Conservation (phyloP, 2,888 invertebrate species). For the Gordius sp. region DNA sequence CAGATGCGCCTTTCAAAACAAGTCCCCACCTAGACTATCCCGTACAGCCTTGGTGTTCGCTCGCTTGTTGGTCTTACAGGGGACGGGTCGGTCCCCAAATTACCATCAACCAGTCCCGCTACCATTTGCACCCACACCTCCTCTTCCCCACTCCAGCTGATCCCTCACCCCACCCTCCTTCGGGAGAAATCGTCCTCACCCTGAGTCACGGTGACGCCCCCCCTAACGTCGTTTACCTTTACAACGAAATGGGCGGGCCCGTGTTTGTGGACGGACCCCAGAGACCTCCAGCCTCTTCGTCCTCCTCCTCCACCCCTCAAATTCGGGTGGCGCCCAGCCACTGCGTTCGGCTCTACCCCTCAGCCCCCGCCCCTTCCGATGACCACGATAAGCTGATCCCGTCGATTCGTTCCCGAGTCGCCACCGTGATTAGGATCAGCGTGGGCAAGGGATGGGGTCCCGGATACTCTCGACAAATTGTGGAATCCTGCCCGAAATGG, state of each 20-base stretch:
- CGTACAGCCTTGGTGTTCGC: too few species aligned
- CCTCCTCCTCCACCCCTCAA: not conserved
- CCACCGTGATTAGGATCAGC: not conserved
- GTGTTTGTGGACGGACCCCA: not conserved
- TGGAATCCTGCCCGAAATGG: conserved; percentile 2
- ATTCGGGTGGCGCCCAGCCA: not conserved
- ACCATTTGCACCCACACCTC: too few species aligned
- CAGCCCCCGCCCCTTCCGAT: not conserved
- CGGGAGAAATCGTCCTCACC: too few species aligned
- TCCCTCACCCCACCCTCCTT: too few species aligned
- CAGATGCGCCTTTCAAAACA: too few species aligned
- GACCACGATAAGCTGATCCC: not conserved
- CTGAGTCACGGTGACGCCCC: too few species aligned
- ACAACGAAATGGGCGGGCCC: not conserved
- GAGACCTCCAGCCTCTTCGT: not conserved
- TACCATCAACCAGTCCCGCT: too few species aligned
- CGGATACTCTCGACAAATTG: not conserved
- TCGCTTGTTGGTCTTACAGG: too few species aligned
- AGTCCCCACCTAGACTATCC: too few species aligned
- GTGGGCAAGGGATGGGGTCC: not conserved
- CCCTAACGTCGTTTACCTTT: not conserved
- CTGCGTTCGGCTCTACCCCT: not conserved
- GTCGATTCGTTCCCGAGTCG: not conserved
- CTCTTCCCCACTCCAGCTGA: too few species aligned
- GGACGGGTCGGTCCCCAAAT: too few species aligned